Percentiles rank a stretch among this genome's conserved stretches.
Evolutionary conservation across 2,888 invertebrate genomes (phyloP).

Genomic region (Brachyopa scutellaris): DNA sequence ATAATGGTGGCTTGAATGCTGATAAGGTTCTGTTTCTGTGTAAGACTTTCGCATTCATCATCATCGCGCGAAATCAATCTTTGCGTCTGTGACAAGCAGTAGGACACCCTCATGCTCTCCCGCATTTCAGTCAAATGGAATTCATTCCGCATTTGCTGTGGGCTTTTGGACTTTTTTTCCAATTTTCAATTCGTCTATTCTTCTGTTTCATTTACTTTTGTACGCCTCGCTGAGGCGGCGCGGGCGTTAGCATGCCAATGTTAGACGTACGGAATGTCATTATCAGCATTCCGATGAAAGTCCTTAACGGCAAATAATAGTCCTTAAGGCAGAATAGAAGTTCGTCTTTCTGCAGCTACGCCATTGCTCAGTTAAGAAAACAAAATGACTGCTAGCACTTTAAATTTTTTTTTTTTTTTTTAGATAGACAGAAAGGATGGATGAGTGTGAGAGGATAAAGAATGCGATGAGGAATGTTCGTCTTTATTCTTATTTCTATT

Average conservation of each 20-base stretch:
- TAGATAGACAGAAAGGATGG: background rate
- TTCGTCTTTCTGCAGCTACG: slow-evolving; percentile 28
- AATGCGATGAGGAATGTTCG: slow-evolving; percentile 51
- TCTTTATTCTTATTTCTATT: slow-evolving; percentile 48
- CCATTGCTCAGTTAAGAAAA: slow-evolving; percentile 22
- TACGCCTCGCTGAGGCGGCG: background rate
- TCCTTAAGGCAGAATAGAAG: slow-evolving; percentile 35
- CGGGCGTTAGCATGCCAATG: slow-evolving; percentile 55
- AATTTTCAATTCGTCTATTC: slow-evolving; percentile 58
- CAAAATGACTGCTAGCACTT: slow-evolving; percentile 57
- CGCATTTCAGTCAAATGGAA: slow-evolving; percentile 7
- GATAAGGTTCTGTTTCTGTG: slow-evolving; percentile 9
- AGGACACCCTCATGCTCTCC: background rate
- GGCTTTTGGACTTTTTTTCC: slow-evolving; percentile 25
- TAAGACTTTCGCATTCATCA: slow-evolving; percentile 45
- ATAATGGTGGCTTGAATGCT: slow-evolving; percentile 36
- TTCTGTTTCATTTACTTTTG: slow-evolving; percentile 54
- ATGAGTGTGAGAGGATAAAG: slow-evolving; percentile 3
- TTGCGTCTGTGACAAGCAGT: slow-evolving; percentile 23
- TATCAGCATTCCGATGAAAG: slow-evolving; percentile 67
- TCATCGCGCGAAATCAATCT: slow-evolving; percentile 59
- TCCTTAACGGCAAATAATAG: slow-evolving; percentile 53
- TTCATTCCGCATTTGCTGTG: slow-evolving; percentile 25
- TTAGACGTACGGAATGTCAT: slow-evolving; percentile 66
- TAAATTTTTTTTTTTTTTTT: slow-evolving; percentile 5